A percentile compares a stretch with the other conserved stretches of the same genome.
These are phyloP conservation scores for Caenorhabditis sp. DNA, from an alignment of 2,888 invertebrate species.

Conservation along the genomic window DNA sequence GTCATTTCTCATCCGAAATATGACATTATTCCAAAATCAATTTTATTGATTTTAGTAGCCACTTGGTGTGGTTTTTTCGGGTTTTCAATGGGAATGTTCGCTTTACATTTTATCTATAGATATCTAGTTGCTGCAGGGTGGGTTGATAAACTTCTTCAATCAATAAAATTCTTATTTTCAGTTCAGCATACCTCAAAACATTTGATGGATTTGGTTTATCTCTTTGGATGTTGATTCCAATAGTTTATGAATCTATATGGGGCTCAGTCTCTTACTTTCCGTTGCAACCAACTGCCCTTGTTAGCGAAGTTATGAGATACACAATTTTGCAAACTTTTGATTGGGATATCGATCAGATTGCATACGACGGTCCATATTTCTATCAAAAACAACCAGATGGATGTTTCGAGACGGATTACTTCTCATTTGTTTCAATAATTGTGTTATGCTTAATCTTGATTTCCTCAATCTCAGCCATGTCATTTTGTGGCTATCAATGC, in stretches of 20 bases:
- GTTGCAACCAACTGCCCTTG: not conserved
- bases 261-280: not conserved
- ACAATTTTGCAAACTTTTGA: not conserved
- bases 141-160: not conserved
- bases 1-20: too few relatives aligned
- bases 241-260: not conserved
- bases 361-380: not conserved
- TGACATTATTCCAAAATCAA: too few relatives aligned
- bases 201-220: not conserved
- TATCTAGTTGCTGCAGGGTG: slow-evolving; percentile 7
- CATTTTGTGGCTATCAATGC: slow-evolving; percentile 22
- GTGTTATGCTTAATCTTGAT: slow-evolving; percentile 1
- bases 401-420: not conserved
- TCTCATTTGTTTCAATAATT: not conserved
- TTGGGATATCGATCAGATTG: not conserved
- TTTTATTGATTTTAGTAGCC: too few relatives aligned
- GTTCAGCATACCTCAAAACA: not conserved
- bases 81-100: slow-evolving; percentile 12
- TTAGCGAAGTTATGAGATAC: not conserved
- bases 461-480: slow-evolving; percentile 12
- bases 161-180: too few relatives aligned
- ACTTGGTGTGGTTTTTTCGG: slow-evolving; percentile 2
- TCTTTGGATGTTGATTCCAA: not conserved
- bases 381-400: not conserved
- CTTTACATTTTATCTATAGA: slow-evolving; percentile 12